Conservation (phyloP, 2,113 vertebrate genomes). For the Eira barbara region DNA sequence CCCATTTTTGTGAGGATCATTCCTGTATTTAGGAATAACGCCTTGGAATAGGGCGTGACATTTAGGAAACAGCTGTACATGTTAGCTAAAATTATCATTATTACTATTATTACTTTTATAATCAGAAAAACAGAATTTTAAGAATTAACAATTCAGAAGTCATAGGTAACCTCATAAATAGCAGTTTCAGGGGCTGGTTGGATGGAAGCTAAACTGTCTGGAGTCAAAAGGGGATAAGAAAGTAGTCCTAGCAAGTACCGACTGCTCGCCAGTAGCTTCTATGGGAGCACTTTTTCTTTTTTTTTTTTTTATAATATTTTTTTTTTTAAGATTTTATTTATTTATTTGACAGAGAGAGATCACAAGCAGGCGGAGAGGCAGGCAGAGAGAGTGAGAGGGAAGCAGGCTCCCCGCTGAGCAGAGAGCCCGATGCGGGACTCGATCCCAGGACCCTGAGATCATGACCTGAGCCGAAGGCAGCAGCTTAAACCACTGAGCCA, state of each 20-base stretch:
- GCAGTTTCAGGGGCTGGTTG: rapidly evolving
- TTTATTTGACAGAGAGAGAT: too few species aligned
- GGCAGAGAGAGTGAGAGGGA: too few species aligned
- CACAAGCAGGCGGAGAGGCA: too few species aligned
- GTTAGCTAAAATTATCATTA: not conserved
- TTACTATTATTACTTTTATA: not conserved
- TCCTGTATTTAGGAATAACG: not conserved
- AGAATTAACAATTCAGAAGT: not conserved
- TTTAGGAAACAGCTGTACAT: not conserved
- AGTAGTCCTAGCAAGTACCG: not conserved
- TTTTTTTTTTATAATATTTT: too few species aligned
- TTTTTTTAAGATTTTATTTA: too few species aligned
- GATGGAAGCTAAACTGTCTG: too few species aligned
- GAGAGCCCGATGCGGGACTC: too few species aligned
- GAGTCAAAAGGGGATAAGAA: not conserved
- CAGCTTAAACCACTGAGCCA: too few species aligned
- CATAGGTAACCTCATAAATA: not conserved
- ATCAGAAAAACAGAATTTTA: not conserved
- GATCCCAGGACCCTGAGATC: too few species aligned
- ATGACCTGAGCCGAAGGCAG: too few species aligned
- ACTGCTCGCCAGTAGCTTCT: not conserved
- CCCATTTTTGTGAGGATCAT: not conserved
- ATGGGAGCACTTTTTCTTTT: not conserved
- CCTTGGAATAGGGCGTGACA: not conserved
- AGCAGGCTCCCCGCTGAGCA: too few species aligned